Evolutionary conservation across 2,888 invertebrate species (phyloP), one percentile per base, ranked within the genome.

Genomic region (Sphaerophoria taeniata): DNA sequence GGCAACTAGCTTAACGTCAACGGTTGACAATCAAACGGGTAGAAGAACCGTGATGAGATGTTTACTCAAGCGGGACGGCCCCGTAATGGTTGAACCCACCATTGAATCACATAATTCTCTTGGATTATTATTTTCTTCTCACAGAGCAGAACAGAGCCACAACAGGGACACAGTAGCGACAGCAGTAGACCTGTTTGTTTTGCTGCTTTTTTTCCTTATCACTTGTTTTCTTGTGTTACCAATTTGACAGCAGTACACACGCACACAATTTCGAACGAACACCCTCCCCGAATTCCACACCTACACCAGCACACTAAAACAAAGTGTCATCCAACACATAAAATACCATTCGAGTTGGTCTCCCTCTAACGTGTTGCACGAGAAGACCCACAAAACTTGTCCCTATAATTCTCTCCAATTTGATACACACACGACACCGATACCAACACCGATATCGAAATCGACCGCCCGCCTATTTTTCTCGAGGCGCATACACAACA

Each of bases 51-150:
- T 77, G 85, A 77, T 85, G 89, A 88, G 89, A 88, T 90, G 91
- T 89, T 90, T 89, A 90, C 89, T 91, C 90, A 90, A 90, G 90
- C 91, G 89, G 89, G 88, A 90, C 90, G 88, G 87, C 89, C 85
- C 89, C 86, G 88, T 89, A 89, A 89, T 90, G 89, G 89, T 88
- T 89, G 89, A 89, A 89, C 88, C 89, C 89, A 88, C 89, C 70
- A 79, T 80, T 75, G 76, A 79, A 73, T 76, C 51, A 61, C 72
- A 79, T 71, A 61, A 81, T 81, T 87, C 81, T 77, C 70, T 78
- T 65, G 56, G 39, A 78, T 81, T 78, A 69, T 60, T 24, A 24
- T 24, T 24, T 24, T 24, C 24, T 65, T 65, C 36, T 51, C 65
- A 51, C 36, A 43, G 24, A 58, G 39, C 14, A 24, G 24, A 24